phyloP scores from a whole-genome alignment of 2,113 vertebrate genomes.

The Tachycineta bicolor region DNA sequence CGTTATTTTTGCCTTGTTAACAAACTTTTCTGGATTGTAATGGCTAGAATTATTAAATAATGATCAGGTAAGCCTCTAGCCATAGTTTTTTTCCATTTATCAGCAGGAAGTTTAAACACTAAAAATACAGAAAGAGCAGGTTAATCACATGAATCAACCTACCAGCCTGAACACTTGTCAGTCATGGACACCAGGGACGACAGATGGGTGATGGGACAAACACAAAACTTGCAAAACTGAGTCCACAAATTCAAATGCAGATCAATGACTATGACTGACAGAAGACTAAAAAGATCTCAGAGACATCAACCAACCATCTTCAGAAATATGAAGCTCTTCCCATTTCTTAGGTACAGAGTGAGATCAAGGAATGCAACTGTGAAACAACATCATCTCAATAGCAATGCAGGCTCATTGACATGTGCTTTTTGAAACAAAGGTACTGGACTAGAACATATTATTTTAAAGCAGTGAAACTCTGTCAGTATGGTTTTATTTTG shows the following conservation, averaged over 20 bases:
- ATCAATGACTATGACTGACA: background rate
- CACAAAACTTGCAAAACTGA: background rate
- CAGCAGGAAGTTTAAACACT: background rate
- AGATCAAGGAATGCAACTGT: background rate
- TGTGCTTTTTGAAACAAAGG: background rate
- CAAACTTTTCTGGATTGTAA: background rate
- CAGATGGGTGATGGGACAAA: background rate
- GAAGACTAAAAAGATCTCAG: background rate
- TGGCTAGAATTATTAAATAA: background rate
- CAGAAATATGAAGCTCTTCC: background rate
- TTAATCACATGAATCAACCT: background rate
- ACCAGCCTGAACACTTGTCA: background rate
- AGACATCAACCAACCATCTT: background rate
- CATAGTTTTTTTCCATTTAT: background rate
- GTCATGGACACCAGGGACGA: fast-evolving
- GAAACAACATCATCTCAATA: background rate
- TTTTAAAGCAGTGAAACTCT: background rate
- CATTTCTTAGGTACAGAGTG: background rate
- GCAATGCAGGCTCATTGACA: background rate
- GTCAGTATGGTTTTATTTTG: background rate
- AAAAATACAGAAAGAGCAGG: background rate
- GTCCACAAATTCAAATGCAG: background rate
- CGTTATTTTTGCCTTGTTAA: background rate
- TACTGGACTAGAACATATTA: background rate
- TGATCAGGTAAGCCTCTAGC: background rate